Percentiles rank a stretch among this genome's conserved stretches.
Conservation (phyloP, 2,888 invertebrate genomes). For the Cremastinae sp. region DNA sequence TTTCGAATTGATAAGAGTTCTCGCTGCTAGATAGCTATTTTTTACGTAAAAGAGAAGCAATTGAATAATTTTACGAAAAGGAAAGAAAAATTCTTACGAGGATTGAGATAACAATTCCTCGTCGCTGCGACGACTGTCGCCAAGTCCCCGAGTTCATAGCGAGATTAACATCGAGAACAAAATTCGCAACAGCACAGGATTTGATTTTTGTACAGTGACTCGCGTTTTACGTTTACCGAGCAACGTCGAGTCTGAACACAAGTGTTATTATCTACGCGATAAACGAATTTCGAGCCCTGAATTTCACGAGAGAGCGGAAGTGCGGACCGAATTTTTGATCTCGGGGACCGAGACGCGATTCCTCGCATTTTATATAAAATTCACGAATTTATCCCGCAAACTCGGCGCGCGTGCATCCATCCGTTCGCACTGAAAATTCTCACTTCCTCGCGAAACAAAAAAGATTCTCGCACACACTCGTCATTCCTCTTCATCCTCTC, state of each 20-base stretch:
- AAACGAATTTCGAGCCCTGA: neutral
- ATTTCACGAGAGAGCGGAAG: neutral
- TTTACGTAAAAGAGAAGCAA: neutral
- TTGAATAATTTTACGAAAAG: neutral
- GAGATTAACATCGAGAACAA: neutral
- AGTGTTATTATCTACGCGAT: neutral
- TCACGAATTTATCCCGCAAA: too few relatives aligned
- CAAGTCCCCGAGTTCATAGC: neutral
- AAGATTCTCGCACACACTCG: constrained; percentile 54
- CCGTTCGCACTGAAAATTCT: constrained; percentile 30
- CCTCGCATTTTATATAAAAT: too few relatives aligned
- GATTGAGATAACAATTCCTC: neutral
- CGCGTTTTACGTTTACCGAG: neutral
- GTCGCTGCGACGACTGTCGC: neutral
- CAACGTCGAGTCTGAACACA: neutral
- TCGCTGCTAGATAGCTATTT: neutral
- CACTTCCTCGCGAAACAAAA: constrained; percentile 22
- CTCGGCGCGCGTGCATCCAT: too few relatives aligned
- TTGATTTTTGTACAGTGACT: neutral
- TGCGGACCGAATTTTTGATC: neutral
- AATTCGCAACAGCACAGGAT: neutral
- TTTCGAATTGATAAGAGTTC: constrained; percentile 7
- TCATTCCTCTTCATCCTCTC: constrained; percentile 37
- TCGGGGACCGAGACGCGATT: neutral
- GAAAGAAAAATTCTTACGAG: neutral